Conservation (phyloP, 2,113 vertebrate genomes). For the Crotalus horridus region DNA sequence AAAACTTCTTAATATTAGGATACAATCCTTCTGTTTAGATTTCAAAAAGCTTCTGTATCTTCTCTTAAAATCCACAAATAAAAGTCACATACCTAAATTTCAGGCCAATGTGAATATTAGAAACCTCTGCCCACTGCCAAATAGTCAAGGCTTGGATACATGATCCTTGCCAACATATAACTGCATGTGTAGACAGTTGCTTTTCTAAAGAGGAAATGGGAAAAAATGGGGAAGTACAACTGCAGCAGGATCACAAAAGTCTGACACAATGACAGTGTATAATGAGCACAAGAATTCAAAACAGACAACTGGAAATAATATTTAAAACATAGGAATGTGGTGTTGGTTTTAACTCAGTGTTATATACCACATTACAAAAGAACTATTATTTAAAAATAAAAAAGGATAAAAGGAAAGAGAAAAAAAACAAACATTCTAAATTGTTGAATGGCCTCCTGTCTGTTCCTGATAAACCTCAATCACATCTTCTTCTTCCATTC, state of each 20-base stretch:
- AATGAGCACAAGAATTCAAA: constrained; percentile 76
- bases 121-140: constrained; percentile 59
- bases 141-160: constrained; percentile 67
- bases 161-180: constrained; percentile 64
- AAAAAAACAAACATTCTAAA: constrained; percentile 74
- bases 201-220: constrained; percentile 60
- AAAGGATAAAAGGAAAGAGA: constrained; percentile 65
- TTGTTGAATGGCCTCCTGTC: constrained; percentile 89
- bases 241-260: constrained; percentile 72
- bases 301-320: constrained; percentile 71
- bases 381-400: constrained; percentile 83
- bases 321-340: constrained; percentile 71
- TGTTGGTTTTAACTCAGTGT: constrained; percentile 80
- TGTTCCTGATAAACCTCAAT: constrained; percentile 99
- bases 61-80: constrained; percentile 75
- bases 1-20: constrained; percentile 70
- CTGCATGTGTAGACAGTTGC: constrained; percentile 57
- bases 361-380: constrained; percentile 83
- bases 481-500: constrained; percentile 99
- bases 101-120: constrained; percentile 64
- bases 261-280: constrained; percentile 74
- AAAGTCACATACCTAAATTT: constrained; percentile 69
- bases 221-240: constrained; percentile 55
- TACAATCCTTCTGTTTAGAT: constrained; percentile 68
- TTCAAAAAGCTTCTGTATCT: constrained; percentile 73